Evolutionary conservation across 2,888 invertebrate genomes (phyloP).

Genomic region (Melanostoma scalare): DNA sequence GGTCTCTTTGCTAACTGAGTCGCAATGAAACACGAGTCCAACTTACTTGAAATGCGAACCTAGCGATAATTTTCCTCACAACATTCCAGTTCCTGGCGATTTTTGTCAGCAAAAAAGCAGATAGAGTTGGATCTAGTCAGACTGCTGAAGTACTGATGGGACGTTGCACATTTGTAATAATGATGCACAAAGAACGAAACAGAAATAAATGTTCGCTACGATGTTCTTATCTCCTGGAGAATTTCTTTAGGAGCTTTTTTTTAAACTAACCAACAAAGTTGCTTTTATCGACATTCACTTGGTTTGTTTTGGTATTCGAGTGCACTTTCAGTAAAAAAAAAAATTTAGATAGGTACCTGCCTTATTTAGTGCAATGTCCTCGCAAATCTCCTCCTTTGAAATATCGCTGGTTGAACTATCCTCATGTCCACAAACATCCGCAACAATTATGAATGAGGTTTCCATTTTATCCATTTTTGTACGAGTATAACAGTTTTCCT

Average conservation of each 20-base stretch:
- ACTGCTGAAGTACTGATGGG: neutral
- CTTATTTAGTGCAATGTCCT: slow-evolving; percentile 39
- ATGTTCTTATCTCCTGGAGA: too few species aligned
- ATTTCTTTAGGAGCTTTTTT: too few species aligned
- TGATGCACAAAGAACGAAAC: neutral
- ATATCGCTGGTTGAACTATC: neutral
- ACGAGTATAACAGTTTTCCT: slow-evolving; percentile 37
- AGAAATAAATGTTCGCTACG: neutral
- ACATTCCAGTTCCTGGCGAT: neutral
- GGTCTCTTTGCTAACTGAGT: too few species aligned
- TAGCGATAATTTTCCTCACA: too few species aligned
- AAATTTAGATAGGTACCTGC: slow-evolving; percentile 39
- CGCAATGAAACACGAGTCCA: too few species aligned
- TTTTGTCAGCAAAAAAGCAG: slow-evolving; percentile 27
- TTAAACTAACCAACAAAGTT: too few species aligned
- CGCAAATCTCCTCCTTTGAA: neutral
- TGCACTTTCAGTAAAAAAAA: too few species aligned
- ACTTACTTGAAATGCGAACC: too few species aligned
- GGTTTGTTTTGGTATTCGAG: too few species aligned
- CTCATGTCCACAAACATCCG: neutral
- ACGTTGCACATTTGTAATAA: neutral
- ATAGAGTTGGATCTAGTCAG: slow-evolving; percentile 32
- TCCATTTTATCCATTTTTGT: slow-evolving; percentile 1
- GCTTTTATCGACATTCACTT: too few species aligned
- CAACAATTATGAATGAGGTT: slow-evolving; percentile 28